These are phyloP conservation scores for Diaphora mendica DNA, from an alignment of 2,888 invertebrate species.

Conservation along the genomic window DNA sequence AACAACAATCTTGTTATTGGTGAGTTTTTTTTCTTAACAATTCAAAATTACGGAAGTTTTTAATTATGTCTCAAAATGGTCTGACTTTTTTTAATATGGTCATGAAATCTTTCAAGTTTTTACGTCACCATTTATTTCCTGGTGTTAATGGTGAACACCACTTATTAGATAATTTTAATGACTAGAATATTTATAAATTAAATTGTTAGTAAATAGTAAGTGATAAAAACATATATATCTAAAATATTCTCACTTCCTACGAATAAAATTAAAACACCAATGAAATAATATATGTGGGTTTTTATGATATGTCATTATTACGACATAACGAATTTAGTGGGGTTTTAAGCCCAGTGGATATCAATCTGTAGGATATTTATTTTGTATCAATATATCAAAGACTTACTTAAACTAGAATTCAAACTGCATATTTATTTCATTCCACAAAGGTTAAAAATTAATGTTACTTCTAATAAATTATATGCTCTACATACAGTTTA, in stretches of 20 bases:
- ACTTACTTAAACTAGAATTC: not conserved
- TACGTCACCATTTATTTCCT: not conserved
- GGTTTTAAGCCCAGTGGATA: conserved; percentile 5
- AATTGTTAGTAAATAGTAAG: not conserved
- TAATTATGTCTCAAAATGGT: conserved; percentile 7
- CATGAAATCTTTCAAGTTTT: conserved; percentile 8
- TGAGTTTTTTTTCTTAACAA: conserved; percentile 19
- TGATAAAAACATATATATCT: not conserved
- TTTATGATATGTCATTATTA: not conserved
- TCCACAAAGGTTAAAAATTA: not conserved
- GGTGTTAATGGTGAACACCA: not conserved
- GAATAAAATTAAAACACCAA: not conserved
- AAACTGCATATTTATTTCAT: not conserved
- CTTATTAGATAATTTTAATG: not conserved
- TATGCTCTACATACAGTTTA: not conserved
- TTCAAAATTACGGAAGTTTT: conserved; percentile 4
- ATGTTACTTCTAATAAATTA: not conserved
- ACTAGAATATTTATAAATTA: not conserved
- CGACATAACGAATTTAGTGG: too few relatives aligned
- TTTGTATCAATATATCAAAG: not conserved
- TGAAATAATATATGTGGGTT: not conserved
- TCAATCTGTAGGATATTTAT: not conserved
- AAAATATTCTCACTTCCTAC: not conserved
- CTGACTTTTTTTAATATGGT: conserved; percentile 7
- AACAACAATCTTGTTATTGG: conserved; percentile 48